These are phyloP conservation scores for Melanargia galathea DNA, from an alignment of 2,888 invertebrate genomes.

Conservation along the genomic window DNA sequence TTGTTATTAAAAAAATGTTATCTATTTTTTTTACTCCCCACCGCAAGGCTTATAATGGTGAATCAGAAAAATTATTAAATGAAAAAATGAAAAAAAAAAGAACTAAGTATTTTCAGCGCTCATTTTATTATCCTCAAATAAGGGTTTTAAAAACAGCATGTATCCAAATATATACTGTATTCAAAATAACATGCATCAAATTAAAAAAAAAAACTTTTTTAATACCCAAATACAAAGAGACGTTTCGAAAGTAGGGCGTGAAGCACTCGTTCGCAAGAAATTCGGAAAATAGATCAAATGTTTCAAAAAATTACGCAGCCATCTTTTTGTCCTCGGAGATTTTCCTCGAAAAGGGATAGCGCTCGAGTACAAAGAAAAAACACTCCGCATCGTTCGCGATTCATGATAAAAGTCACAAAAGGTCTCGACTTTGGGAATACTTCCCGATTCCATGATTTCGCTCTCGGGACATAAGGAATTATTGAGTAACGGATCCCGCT, in stretches of 20 bases:
- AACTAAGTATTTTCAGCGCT: too few relatives aligned
- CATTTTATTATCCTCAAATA: too few relatives aligned
- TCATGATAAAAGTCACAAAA: slow-evolving; percentile 35
- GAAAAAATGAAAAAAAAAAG: too few relatives aligned
- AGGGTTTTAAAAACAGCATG: too few relatives aligned
- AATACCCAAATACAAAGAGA: background rate
- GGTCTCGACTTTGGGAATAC: slow-evolving; percentile 40
- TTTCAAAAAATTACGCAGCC: slow-evolving; percentile 16
- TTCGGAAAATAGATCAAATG: slow-evolving; percentile 7
- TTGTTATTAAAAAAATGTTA: background rate
- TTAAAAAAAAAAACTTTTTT: background rate
- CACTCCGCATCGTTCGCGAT: slow-evolving; percentile 34
- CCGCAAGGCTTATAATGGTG: background rate
- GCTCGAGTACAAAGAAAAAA: slow-evolving; percentile 36
- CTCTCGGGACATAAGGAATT: slow-evolving; percentile 38
- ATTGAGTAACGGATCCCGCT: slow-evolving; percentile 36
- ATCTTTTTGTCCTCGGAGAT: slow-evolving; percentile 12
- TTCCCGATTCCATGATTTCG: slow-evolving; percentile 38
- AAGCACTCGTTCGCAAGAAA: background rate
- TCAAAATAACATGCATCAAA: background rate
- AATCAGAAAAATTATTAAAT: too few relatives aligned
- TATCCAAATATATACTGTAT: background rate
- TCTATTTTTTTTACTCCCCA: background rate
- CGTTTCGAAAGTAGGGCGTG: background rate
- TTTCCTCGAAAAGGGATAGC: slow-evolving; percentile 26